A percentile compares a stretch with the other conserved stretches of the same genome.
These are phyloP conservation scores for Pseudorasbora parva DNA, from an alignment of 2,113 vertebrate genomes.

Conservation along the genomic window DNA sequence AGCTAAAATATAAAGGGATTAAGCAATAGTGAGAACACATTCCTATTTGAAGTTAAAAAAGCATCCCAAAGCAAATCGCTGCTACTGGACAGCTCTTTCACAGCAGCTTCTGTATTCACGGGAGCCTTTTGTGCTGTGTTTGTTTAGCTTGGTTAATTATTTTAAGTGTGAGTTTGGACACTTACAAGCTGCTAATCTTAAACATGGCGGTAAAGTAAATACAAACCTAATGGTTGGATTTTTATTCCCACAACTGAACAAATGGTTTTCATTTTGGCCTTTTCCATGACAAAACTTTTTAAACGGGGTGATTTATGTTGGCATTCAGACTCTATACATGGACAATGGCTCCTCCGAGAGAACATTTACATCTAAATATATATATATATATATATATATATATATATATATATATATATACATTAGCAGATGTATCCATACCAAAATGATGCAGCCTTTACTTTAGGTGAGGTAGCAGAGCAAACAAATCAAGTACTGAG, in stretches of 20 bases:
- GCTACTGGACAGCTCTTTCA: background rate
- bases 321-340: background rate
- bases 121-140: slow-evolving; percentile 18
- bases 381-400: slow-evolving; percentile 25
- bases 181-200: background rate
- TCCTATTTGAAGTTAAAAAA: background rate
- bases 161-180: slow-evolving; percentile 14
- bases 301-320: slow-evolving; percentile 15
- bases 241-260: slow-evolving; percentile 3
- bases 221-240: slow-evolving; percentile 18
- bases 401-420: slow-evolving; percentile 17
- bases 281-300: slow-evolving; percentile 34
- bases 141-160: slow-evolving; percentile 12
- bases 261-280: slow-evolving; percentile 26
- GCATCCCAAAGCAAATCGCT: background rate
- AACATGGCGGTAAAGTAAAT: slow-evolving; percentile 1
- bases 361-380: slow-evolving; percentile 24
- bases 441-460: slow-evolving; percentile 9
- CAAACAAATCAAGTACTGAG: background rate
- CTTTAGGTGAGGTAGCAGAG: background rate
- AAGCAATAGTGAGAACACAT: no score
- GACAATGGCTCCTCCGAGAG: slow-evolving; percentile 19
- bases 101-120: slow-evolving; percentile 4
- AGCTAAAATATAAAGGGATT: no score
- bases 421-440: background rate